Base-by-base conservation (phyloP, 2,888 invertebrate species). In the Sinohyriopsis cumingii region DNA sequence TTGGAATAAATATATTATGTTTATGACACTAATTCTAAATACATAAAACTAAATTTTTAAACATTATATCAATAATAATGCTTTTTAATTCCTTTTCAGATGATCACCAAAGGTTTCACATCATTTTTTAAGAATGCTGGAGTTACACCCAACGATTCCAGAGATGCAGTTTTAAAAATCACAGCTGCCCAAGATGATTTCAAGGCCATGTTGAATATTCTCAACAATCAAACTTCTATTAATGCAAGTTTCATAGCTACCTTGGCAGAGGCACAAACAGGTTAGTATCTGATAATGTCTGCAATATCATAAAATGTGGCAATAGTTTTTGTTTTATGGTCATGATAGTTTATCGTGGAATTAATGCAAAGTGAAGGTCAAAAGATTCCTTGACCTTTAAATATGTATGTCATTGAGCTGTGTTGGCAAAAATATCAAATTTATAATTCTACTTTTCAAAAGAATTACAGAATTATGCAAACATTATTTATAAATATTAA, bases 201-300 rank as follows among this genome's bases (percentile, higher is more conserved):
- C 59, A 59, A 59, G 12, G 24, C 15, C 22, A 59, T 59, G 22
- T 22, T 59, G 59, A 59, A 59, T 22, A 19, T 22, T 22, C 19
- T 59, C 2, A 18, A 59, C 22, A 24, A 59, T 59, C 24, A 59
- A 22, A 22, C 59, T 24, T 22, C 2, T 59, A 15, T 22, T 59
- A 22, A 22, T 22, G 24, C 12, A 59, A 18, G 12, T 24, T 22
- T 24, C 18, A 22, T 59, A 22, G 59, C 59, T 59, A 59, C 9
- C 24, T 22, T 65, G 28, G 65, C 65, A 15, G 19, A 65, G 22
- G 65, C 65, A 28, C 65, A 65, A 20, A 65, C 53, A 65, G 65
- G 65, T 65, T 22, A 6, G 64, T 57, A 22, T 20, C 20, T 24
- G n/a, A 57, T 57, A 15, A 57, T 22, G 12, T 22, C n/a, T 22